phyloP scores from a whole-genome alignment of 30 jellyfish, hydroid and myxozoan genomes.

The Nemopilema nomurai region DNA sequence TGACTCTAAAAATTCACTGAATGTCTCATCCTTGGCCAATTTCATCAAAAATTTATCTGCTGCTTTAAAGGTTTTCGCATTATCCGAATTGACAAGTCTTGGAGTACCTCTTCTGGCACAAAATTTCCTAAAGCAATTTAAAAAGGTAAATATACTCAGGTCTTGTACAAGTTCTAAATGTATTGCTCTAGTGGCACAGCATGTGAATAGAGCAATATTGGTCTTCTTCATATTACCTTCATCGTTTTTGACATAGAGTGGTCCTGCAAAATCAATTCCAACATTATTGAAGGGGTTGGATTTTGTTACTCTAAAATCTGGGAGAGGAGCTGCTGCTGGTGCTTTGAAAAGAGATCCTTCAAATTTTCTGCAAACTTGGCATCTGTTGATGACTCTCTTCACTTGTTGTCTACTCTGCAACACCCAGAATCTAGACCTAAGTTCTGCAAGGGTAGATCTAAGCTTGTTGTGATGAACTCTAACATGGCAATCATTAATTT shows the following conservation, averaged over 20 bases:
- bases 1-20: neutral
- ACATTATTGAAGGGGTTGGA: too few relatives aligned
- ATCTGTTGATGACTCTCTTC: constrained; percentile 49
- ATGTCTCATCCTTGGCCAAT: too few relatives aligned
- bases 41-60: constrained; percentile 1
- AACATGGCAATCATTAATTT: constrained; percentile 58
- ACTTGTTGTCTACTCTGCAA: constrained; percentile 71
- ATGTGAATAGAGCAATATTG: neutral
- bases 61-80: constrained; percentile 5
- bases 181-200: constrained; percentile 1
- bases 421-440: constrained; percentile 60
- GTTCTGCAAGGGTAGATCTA: constrained; percentile 62
- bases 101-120: constrained; percentile 6
- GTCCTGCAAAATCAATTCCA: constrained; percentile 5
- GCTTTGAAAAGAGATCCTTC: too few relatives aligned
- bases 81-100: neutral
- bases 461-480: constrained; percentile 66
- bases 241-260: neutral
- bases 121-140: neutral
- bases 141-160: neutral
- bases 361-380: too few relatives aligned
- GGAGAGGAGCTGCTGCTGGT: too few relatives aligned
- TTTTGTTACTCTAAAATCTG: too few relatives aligned
- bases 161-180: neutral
- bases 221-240: neutral